A percentile compares a stretch with the other conserved stretches of the same genome.
Evolutionary conservation across 1,140 invertebrate species (phyloP).

Genomic region (Drosophila hydei): DNA sequence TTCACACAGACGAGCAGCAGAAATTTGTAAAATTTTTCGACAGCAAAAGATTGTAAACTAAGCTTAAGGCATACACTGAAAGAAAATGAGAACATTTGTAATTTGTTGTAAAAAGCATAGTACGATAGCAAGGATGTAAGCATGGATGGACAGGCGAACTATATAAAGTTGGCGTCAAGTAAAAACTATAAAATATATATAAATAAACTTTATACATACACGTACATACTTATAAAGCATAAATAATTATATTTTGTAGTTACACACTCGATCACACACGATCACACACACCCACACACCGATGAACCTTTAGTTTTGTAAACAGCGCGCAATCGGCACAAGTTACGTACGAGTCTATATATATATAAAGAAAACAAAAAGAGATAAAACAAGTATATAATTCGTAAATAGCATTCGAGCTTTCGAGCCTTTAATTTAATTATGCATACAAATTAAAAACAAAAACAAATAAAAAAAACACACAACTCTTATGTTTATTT

Average conservation of each 20-base stretch:
- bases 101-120: conserved; percentile 78
- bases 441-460: conserved; percentile 56
- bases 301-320: conserved; percentile 65
- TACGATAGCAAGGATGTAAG: conserved; percentile 15
- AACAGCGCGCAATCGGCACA: conserved; percentile 75
- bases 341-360: conserved; percentile 50
- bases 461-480: conserved; percentile 6
- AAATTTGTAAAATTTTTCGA: conserved; percentile 74
- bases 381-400: conserved; percentile 15
- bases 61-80: conserved; percentile 57
- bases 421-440: conserved; percentile 79
- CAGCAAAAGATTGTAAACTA: conserved; percentile 68
- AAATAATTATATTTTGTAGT: conserved; percentile 77
- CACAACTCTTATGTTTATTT: conserved; percentile 74
- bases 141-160: conserved; percentile 31
- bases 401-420: conserved; percentile 70
- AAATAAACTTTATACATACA: conserved; percentile 52
- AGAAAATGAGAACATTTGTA: conserved; percentile 72
- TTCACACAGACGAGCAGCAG: conserved; percentile 41
- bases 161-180: conserved; percentile 53
- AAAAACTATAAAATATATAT: conserved; percentile 74
- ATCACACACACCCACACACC: conserved; percentile 45
- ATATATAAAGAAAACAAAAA: not conserved
- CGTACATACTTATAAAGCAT: conserved; percentile 59
- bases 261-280: conserved; percentile 41